A percentile compares a stretch with the other conserved stretches of the same genome.
These are phyloP conservation scores for Mantis religiosa DNA, from an alignment of 2,888 invertebrate genomes.

Conservation along the genomic window DNA sequence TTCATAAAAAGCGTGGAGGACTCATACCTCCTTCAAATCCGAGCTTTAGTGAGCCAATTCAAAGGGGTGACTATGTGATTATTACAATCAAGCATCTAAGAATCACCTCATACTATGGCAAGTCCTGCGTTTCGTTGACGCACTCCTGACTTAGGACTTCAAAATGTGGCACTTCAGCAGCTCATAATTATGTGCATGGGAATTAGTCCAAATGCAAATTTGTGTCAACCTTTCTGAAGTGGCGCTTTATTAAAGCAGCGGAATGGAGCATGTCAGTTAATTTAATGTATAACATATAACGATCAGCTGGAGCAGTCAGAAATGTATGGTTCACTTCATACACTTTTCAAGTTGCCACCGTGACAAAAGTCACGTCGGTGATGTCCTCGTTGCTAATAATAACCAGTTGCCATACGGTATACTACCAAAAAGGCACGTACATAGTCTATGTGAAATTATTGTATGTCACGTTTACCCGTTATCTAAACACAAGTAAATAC, in stretches of 20 bases:
- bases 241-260: background rate
- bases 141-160: no score
- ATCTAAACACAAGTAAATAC: background rate
- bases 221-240: background rate
- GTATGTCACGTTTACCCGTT: background rate
- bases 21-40: no score
- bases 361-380: background rate
- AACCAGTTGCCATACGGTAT: background rate
- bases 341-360: background rate
- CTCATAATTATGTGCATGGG: no score
- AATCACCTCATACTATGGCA: no score
- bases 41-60: no score
- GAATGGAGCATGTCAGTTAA: background rate
- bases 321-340: background rate
- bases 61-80: no score
- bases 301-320: background rate
- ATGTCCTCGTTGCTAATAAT: background rate
- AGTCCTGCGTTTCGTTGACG: no score
- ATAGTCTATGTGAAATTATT: background rate
- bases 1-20: no score
- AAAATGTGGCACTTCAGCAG: no score
- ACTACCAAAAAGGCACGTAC: background rate
- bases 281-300: background rate
- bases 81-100: no score
- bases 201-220: background rate